Percentiles rank a stretch among this genome's conserved stretches.
phyloP scores from a whole-genome alignment of 2,797 vertebrate species.

The Apogon talboti region DNA sequence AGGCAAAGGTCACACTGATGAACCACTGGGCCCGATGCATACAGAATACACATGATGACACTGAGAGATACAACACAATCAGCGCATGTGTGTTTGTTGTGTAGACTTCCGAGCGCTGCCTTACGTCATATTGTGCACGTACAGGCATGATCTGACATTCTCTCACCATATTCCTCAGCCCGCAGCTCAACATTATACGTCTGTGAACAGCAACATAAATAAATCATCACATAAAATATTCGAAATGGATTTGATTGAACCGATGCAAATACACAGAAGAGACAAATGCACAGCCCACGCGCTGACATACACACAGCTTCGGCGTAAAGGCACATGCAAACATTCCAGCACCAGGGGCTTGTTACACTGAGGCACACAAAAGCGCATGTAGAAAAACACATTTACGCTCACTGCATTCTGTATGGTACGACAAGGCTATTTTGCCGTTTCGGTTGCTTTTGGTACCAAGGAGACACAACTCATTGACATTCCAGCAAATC shows the following conservation, averaged over 20 bases:
- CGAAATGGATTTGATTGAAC: constrained; percentile 51
- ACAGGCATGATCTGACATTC: constrained; percentile 19
- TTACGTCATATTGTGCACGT: constrained; percentile 4
- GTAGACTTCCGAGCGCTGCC: constrained; percentile 48
- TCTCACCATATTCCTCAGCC: constrained; percentile 33
- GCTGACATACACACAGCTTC: constrained; percentile 1
- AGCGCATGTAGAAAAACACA: constrained; percentile 6
- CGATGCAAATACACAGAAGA: constrained; percentile 38
- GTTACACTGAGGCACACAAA: constrained; percentile 35
- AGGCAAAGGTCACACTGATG: constrained; percentile 76
- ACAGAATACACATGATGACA: constrained; percentile 60
- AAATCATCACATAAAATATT: constrained; percentile 48
- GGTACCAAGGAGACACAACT: constrained; percentile 76
- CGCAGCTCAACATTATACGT: constrained; percentile 30
- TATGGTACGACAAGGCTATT: constrained; percentile 57
- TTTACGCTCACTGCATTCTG: constrained; percentile 15
- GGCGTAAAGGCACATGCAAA: constrained; percentile 42
- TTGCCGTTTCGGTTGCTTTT: constrained; percentile 54
- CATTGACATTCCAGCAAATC: constrained; percentile 79
- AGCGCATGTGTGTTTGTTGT: constrained; percentile 46
- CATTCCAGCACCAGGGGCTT: constrained; percentile 34
- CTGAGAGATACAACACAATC: constrained; percentile 50
- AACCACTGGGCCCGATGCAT: constrained; percentile 34
- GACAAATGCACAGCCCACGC: constrained; percentile 26
- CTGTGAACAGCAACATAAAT: constrained; percentile 42